These are phyloP conservation scores for Dufourea novaeangliae DNA, from an alignment of 1,140 invertebrate species.

Conservation along the genomic window DNA sequence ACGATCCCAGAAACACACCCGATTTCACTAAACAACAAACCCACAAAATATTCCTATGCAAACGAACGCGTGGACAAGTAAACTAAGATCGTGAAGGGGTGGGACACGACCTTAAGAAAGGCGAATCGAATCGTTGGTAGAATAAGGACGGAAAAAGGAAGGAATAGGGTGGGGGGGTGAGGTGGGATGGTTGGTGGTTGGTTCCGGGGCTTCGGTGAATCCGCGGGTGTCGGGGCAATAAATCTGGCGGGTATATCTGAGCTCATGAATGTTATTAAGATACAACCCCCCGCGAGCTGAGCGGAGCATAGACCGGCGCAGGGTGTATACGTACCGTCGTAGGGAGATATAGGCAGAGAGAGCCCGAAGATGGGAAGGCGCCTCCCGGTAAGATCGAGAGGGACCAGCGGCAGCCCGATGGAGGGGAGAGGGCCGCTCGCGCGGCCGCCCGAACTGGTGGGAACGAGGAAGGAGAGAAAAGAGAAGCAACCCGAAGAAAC, in stretches of 20 bases:
- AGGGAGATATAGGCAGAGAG: constrained; percentile 65
- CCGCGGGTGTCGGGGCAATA: constrained; percentile 78
- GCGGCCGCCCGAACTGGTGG: constrained; percentile 35
- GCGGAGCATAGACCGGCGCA: constrained; percentile 53
- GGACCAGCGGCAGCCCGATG: constrained; percentile 12
- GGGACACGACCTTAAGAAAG: not conserved
- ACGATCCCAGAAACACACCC: not conserved
- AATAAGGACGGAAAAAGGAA: constrained; percentile 15
- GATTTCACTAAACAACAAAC: not conserved
- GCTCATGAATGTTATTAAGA: constrained; percentile 83
- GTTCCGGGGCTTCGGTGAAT: constrained; percentile 74
- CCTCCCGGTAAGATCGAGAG: constrained; percentile 49
- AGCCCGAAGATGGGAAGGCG: constrained; percentile 57
- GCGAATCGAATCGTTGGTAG: constrained; percentile 23
- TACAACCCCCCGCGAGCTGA: constrained; percentile 79
- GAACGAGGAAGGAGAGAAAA: constrained; percentile 53
- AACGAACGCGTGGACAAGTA: not conserved
- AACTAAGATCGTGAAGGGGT: not conserved
- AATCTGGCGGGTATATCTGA: constrained; percentile 82
- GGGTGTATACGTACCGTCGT: constrained; percentile 59
- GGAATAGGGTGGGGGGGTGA: too few relatives aligned
- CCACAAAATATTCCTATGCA: not conserved
- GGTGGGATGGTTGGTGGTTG: constrained; percentile 49
- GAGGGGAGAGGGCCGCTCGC: too few relatives aligned
- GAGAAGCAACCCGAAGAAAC: constrained; percentile 67